Percentiles rank a stretch among this genome's conserved stretches.
Conservation (phyloP, 1,140 invertebrate species). For the Caerostris extrusa region DNA sequence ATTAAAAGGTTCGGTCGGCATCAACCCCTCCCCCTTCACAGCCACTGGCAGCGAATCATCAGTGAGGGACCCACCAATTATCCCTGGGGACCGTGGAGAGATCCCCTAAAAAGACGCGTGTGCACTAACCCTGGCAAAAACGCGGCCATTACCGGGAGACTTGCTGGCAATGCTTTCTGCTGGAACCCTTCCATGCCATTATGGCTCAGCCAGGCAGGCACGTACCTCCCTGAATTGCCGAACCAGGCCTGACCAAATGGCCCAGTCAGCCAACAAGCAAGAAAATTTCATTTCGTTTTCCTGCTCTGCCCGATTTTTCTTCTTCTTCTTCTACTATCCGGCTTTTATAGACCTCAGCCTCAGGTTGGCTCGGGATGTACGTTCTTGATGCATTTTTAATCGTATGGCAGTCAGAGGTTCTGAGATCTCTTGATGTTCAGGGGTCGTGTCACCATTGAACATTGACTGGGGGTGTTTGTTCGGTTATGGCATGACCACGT, state of each 20-base stretch:
- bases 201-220: not conserved
- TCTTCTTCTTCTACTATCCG: not conserved
- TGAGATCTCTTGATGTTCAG: conserved; percentile 8
- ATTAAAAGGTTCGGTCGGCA: not conserved
- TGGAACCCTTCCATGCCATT: not conserved
- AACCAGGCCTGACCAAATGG: not conserved
- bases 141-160: not conserved
- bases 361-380: too few species aligned
- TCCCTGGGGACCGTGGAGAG: conserved; percentile 4
- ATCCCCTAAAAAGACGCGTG: conserved; percentile 11
- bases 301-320: not conserved
- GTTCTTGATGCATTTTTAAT: conserved; percentile 38
- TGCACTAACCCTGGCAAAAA: conserved; percentile 18
- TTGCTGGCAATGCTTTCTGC: not conserved
- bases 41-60: not conserved
- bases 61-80: not conserved
- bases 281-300: conserved; percentile 36
- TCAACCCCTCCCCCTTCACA: not conserved
- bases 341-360: not conserved
- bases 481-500: conserved; percentile 44
- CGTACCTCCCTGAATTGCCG: conserved; percentile 5
- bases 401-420: conserved; percentile 24
- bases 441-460: not conserved
- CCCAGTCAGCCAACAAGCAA: conserved; percentile 2
- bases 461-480: not conserved